These are phyloP conservation scores for Gasteruption jaculator DNA, from an alignment of 2,888 invertebrate species.

Conservation along the genomic window DNA sequence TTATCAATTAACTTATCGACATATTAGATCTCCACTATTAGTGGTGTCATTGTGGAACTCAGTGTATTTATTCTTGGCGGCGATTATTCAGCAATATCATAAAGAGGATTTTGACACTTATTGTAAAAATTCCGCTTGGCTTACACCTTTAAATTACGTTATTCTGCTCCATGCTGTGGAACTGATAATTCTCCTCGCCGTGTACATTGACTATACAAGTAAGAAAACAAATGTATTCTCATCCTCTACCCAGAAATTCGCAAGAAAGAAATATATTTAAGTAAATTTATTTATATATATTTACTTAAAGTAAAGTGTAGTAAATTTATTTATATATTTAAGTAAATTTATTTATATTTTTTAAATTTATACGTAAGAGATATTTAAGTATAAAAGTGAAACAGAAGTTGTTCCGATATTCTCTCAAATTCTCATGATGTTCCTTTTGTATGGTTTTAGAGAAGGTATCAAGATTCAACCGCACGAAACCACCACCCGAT, in stretches of 20 bases:
- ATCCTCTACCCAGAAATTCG: too few species aligned
- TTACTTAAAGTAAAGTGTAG: too few species aligned
- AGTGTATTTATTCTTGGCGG: slow-evolving; percentile 41
- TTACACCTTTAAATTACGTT: slow-evolving; percentile 46
- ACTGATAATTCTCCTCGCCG: slow-evolving; percentile 47
- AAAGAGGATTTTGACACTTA: slow-evolving; percentile 52
- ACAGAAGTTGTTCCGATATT: too few species aligned
- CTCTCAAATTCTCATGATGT: too few species aligned
- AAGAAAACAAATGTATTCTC: slow-evolving; percentile 43
- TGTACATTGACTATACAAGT: slow-evolving; percentile 59
- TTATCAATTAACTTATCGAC: slow-evolving; percentile 59
- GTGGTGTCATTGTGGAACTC: slow-evolving; percentile 58
- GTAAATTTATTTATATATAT: too few species aligned
- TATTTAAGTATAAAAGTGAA: too few species aligned
- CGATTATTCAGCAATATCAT: slow-evolving; percentile 45
- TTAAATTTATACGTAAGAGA: too few species aligned
- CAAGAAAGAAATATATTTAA: too few species aligned
- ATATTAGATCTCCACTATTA: slow-evolving; percentile 60
- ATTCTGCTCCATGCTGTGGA: slow-evolving; percentile 55
- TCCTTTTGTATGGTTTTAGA: slow-evolving; percentile 51
- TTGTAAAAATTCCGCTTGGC: slow-evolving; percentile 49
- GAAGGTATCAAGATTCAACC: slow-evolving; percentile 61
- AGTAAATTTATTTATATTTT: slow-evolving; percentile 29
- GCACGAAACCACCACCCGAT: slow-evolving; percentile 58
- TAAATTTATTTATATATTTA: too few species aligned